These are phyloP conservation scores for Girardia tigrina DNA, from an alignment of 2,888 invertebrate genomes.

Conservation along the genomic window DNA sequence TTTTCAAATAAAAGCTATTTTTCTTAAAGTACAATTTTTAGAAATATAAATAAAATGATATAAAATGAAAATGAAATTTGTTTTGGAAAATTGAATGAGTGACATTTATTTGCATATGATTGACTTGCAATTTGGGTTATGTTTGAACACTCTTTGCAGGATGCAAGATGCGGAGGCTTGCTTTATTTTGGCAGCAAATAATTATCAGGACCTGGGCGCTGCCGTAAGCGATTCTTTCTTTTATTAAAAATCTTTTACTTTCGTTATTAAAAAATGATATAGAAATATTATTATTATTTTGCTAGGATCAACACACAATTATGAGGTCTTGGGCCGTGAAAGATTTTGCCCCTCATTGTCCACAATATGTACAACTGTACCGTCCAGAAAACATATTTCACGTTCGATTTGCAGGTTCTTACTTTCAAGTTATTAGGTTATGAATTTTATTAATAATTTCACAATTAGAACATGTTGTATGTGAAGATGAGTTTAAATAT, in stretches of 20 bases:
- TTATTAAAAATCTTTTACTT: too few species aligned
- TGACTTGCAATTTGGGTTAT: too few species aligned
- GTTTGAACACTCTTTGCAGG: too few species aligned
- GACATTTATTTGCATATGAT: too few species aligned
- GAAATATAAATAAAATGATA: too few species aligned
- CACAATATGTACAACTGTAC: constrained; percentile 94
- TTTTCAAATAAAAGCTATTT: too few species aligned
- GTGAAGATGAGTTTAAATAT: constrained; percentile 97
- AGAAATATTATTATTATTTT: too few species aligned
- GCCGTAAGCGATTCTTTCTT: too few species aligned
- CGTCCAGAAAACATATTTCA: constrained; percentile 93
- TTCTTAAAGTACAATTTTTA: too few species aligned
- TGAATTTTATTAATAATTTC: constrained; percentile 31
- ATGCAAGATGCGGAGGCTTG: constrained; percentile 96
- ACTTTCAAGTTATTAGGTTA: background rate
- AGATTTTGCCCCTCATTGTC: constrained; percentile 86
- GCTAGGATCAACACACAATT: constrained; percentile 63
- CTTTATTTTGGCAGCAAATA: constrained; percentile 84
- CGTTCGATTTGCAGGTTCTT: constrained; percentile 80
- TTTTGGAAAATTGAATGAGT: too few species aligned
- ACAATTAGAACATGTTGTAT: constrained; percentile 74
- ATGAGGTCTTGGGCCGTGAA: constrained; percentile 89
- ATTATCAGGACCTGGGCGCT: constrained; percentile 86
- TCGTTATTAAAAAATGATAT: too few species aligned
- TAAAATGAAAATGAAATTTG: too few species aligned